Percentiles rank a stretch among this genome's conserved stretches.
Evolutionary conservation across 2,113 vertebrate genomes (phyloP).

Genomic region (Cepphus grylle): DNA sequence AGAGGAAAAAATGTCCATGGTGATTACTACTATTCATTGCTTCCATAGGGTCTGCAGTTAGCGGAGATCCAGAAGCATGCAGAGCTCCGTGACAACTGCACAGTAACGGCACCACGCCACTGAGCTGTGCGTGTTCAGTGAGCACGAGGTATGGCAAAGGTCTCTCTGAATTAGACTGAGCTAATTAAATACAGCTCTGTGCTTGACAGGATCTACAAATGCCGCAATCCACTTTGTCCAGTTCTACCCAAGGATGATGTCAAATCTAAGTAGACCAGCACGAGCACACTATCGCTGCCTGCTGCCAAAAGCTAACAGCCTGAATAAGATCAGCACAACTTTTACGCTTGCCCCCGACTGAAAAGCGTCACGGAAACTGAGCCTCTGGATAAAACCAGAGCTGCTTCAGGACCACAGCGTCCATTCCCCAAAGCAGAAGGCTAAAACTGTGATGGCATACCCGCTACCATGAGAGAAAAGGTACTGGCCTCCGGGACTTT

Average conservation of each 20-base stretch:
- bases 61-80: neutral
- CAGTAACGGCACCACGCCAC: rapidly evolving
- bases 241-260: neutral
- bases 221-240: neutral
- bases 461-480: neutral
- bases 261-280: neutral
- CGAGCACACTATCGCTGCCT: rapidly evolving
- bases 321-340: neutral
- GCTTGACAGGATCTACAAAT: neutral
- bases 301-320: neutral
- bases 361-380: neutral
- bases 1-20: neutral
- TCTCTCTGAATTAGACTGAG: constrained; percentile 1
- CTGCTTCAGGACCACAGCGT: neutral
- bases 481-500: neutral
- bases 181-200: constrained; percentile 37
- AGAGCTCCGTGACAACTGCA: neutral
- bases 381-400: neutral
- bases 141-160: neutral
- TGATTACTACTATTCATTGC: neutral
- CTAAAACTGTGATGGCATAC: neutral
- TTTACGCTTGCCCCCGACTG: neutral
- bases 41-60: neutral
- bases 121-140: neutral
- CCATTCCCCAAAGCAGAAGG: neutral